phyloP scores from a whole-genome alignment of 2,888 invertebrate genomes.

The Magallana nippona region DNA sequence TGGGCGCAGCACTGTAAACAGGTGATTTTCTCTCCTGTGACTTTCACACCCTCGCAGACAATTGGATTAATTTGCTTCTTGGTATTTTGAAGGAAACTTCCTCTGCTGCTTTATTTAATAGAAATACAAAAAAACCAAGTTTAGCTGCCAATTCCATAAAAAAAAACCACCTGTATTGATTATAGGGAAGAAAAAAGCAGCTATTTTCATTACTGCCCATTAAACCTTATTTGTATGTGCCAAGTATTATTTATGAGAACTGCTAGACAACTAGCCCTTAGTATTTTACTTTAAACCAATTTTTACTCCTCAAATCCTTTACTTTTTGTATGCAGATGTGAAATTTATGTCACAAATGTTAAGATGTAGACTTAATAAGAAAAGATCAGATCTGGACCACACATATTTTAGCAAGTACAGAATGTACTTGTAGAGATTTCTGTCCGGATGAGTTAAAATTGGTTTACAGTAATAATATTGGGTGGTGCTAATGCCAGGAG shows the following conservation, averaged over 20 bases:
- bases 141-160: slow-evolving; percentile 19
- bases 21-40: neutral
- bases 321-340: no score
- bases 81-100: neutral
- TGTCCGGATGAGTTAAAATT: no score
- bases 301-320: no score
- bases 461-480: neutral
- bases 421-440: no score
- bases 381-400: no score
- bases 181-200: slow-evolving; percentile 16
- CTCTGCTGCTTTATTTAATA: neutral
- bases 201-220: slow-evolving; percentile 15
- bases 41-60: neutral
- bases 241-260: slow-evolving; percentile 31
- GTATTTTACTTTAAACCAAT: neutral
- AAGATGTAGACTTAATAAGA: no score
- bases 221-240: slow-evolving; percentile 31
- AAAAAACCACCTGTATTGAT: slow-evolving; percentile 18
- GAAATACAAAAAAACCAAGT: neutral
- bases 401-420: no score
- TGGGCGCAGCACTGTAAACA: neutral
- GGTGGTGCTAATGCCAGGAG: slow-evolving; percentile 9
- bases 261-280: slow-evolving; percentile 1
- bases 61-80: neutral
- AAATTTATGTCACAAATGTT: no score